Conservation (phyloP, 2,888 invertebrate species). For the Pecten maximus region DNA sequence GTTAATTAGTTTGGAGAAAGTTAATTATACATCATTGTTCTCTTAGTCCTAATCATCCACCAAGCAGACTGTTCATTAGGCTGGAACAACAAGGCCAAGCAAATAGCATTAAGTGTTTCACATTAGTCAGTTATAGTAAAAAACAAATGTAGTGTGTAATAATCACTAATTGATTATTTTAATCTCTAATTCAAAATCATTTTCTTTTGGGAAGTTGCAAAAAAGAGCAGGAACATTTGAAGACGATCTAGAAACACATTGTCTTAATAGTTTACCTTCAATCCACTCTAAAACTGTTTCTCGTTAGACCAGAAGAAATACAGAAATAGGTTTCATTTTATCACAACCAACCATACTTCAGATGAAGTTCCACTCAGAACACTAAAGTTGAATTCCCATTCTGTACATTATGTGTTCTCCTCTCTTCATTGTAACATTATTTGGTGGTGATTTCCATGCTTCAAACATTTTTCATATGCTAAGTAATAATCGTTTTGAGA, state of each 20-base stretch:
- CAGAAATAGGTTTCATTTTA: background rate
- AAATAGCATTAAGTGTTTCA: background rate
- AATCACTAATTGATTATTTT: too few relatives aligned
- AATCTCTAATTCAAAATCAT: too few relatives aligned
- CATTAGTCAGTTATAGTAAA: too few relatives aligned
- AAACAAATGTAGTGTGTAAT: too few relatives aligned
- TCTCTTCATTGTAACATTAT: background rate
- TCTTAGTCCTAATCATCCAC: background rate
- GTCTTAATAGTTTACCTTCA: background rate
- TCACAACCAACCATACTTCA: background rate
- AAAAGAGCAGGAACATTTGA: background rate
- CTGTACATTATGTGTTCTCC: background rate
- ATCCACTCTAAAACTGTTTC: background rate
- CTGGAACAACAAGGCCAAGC: background rate
- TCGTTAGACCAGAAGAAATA: background rate
- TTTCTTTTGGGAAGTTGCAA: too few relatives aligned
- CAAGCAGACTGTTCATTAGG: background rate
- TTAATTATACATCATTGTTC: conserved; percentile 17
- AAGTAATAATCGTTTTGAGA: background rate
- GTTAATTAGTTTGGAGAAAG: conserved; percentile 3
- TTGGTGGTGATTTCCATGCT: background rate
- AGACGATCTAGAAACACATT: background rate
- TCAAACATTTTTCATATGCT: background rate
- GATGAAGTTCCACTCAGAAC: background rate
- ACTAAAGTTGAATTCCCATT: background rate